Evolutionary conservation across 2,888 invertebrate genomes (phyloP).

Genomic region (Drosophila eohydei): DNA sequence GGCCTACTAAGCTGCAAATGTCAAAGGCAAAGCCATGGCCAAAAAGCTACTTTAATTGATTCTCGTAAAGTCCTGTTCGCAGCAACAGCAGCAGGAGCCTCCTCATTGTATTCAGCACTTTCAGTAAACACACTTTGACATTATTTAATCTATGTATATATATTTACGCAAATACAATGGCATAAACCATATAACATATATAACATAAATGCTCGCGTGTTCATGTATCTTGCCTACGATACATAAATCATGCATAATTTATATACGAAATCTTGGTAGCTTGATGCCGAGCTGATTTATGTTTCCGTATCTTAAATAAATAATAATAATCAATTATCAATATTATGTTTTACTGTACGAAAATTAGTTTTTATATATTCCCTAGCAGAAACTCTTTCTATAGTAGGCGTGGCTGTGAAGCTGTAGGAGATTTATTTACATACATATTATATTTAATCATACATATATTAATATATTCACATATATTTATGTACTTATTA

Average conservation of each 20-base stretch:
- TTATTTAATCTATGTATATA: slow-evolving; percentile 27
- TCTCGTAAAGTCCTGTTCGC: slow-evolving; percentile 59
- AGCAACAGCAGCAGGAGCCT: slow-evolving; percentile 18
- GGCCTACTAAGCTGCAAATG: slow-evolving; percentile 45
- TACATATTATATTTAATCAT: too few species aligned
- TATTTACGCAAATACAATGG: not conserved
- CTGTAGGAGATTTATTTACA: too few species aligned
- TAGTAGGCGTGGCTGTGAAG: too few species aligned
- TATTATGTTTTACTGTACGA: not conserved
- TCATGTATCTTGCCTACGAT: slow-evolving; percentile 16
- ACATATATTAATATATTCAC: too few species aligned
- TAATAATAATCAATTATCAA: slow-evolving; percentile 2
- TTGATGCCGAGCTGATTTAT: slow-evolving; percentile 13
- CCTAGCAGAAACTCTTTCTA: too few species aligned
- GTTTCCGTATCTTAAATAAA: slow-evolving; percentile 18
- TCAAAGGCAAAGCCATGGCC: slow-evolving; percentile 47
- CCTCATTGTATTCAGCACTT: slow-evolving; percentile 24
- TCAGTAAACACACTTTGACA: slow-evolving; percentile 24
- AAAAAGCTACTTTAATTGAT: slow-evolving; percentile 66
- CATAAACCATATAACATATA: too few species aligned
- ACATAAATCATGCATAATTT: slow-evolving; percentile 41
- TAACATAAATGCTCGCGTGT: not conserved
- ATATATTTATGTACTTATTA: too few species aligned
- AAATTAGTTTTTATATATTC: not conserved
- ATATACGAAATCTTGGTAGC: slow-evolving; percentile 26